Conservation (phyloP, 2,888 invertebrate genomes). For the Diaprepes abbreviatus region DNA sequence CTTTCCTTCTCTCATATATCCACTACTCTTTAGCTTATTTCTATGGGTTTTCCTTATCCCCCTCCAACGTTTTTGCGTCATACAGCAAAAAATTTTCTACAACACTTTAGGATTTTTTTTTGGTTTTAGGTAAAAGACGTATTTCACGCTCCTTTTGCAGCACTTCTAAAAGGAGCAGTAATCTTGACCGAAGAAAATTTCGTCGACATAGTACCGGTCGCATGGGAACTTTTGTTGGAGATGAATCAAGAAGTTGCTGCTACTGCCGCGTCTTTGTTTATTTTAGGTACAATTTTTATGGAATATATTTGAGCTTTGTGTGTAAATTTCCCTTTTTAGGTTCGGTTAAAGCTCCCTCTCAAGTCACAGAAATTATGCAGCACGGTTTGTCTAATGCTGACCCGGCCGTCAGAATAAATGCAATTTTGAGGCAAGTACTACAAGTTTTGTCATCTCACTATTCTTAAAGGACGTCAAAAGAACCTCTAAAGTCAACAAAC, state of each 20-base stretch:
- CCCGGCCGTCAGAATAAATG: conserved; percentile 84
- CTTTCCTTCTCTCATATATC: too few relatives aligned
- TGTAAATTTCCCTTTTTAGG: conserved; percentile 69
- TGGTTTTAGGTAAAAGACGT: conserved; percentile 82
- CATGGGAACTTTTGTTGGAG: conserved; percentile 96
- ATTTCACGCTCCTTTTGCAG: conserved; percentile 90
- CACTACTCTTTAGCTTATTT: too few relatives aligned
- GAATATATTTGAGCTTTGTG: background rate
- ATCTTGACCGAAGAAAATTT: conserved; percentile 91
- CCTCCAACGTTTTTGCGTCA: too few relatives aligned
- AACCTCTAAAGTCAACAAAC: too few relatives aligned
- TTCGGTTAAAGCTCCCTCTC: conserved; percentile 92
- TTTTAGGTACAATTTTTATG: conserved; percentile 78
- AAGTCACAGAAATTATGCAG: conserved; percentile 91
- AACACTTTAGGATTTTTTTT: too few relatives aligned
- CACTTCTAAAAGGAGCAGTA: conserved; percentile 90
- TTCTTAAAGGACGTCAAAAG: too few relatives aligned
- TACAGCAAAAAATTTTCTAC: too few relatives aligned
- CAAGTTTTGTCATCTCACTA: too few relatives aligned
- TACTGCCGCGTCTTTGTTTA: conserved; percentile 90
- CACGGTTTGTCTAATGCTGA: conserved; percentile 88
- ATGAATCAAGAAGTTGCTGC: conserved; percentile 90
- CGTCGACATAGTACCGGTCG: conserved; percentile 88
- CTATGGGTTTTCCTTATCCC: too few relatives aligned
- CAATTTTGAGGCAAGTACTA: conserved; percentile 79